Base-by-base conservation (phyloP, 2,797 vertebrate genomes). In the Sebastiscus albofasciatus region DNA sequence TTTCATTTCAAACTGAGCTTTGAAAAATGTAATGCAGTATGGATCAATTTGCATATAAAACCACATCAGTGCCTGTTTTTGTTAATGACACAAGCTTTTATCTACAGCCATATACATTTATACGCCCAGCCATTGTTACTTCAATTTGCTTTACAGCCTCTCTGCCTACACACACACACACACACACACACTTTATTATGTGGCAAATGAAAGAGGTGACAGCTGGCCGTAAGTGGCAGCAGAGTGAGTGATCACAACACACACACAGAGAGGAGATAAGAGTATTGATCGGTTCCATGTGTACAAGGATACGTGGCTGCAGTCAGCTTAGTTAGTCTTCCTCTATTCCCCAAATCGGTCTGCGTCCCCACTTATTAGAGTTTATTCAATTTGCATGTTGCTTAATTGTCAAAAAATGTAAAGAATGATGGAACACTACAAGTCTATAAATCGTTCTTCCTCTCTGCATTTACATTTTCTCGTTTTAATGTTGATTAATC, bases 171-270 rank as follows among this genome's bases (percentile, higher is more conserved):
- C 64, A 60, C 67, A 69, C 61, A 62, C 29, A 49, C 52, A 61
- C 33, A 55, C 61, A 56, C 62, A 68, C 52, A 65, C 67, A 56
- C 55, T 70, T 75, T 66, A 64, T 86, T 83, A 72, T 22, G 14
- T 72, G 36, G 71, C 26, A 78, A 71, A 86, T 82, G 64, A 86
- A 80, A 80, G 78, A 69, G 56, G 81, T 73, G 82, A 83, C 86
- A 88, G 86, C 87, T 90, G 88, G 84, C 67, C 59, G 52, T 77
- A 66, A 79, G 75, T 76, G 74, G 74, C 82, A 82, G 82, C 68
- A 42, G 87, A 79, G 81, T 77, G 72, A 91, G 59, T 80, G 82
- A 87, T 85, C 82, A 77, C 83, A 68, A 31, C 78, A 58, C 75
- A 65, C 75, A 65, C 70, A 72, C 72, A 79, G 64, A 75, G 2